phyloP scores from a whole-genome alignment of 2,113 vertebrate species.

The Ctenodactylus gundi region DNA sequence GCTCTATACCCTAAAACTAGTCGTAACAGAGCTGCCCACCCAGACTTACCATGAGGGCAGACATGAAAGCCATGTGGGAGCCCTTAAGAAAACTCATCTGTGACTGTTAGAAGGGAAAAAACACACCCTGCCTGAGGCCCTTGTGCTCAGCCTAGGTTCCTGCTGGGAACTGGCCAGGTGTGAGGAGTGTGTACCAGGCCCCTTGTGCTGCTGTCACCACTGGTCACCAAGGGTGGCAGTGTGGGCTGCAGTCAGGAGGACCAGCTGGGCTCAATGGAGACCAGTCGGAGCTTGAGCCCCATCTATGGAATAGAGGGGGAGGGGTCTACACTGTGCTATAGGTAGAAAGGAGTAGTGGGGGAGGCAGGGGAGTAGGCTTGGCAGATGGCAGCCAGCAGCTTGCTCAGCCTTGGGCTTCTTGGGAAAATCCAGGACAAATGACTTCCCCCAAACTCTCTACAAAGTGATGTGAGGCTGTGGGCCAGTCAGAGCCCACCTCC shows the following conservation, averaged over 20 bases:
- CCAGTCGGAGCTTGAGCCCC: not conserved
- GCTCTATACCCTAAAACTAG: not conserved
- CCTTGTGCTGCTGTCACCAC: fast-evolving
- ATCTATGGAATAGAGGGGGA: not conserved
- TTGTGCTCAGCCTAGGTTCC: not conserved
- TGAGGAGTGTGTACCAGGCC: fast-evolving
- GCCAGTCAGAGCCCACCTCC: not conserved
- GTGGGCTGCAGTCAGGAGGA: not conserved
- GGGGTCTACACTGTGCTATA: not conserved
- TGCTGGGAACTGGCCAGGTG: fast-evolving
- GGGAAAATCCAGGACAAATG: not conserved
- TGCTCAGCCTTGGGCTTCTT: not conserved
- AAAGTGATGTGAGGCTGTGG: no score
- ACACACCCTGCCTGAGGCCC: fast-evolving
- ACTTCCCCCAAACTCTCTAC: no score
- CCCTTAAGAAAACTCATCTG: not conserved
- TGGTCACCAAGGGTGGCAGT: fast-evolving
- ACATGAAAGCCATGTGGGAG: fast-evolving
- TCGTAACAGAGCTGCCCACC: not conserved
- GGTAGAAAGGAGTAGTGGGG: not conserved
- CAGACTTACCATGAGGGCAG: not conserved
- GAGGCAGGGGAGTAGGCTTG: no score
- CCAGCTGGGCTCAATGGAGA: not conserved
- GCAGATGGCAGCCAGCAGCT: no score
- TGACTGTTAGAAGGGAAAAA: no score